A percentile compares a stretch with the other conserved stretches of the same genome.
These are phyloP conservation scores for Ashinkailepas kermadecensis DNA, from an alignment of 2,888 invertebrate genomes.

Conservation along the genomic window DNA sequence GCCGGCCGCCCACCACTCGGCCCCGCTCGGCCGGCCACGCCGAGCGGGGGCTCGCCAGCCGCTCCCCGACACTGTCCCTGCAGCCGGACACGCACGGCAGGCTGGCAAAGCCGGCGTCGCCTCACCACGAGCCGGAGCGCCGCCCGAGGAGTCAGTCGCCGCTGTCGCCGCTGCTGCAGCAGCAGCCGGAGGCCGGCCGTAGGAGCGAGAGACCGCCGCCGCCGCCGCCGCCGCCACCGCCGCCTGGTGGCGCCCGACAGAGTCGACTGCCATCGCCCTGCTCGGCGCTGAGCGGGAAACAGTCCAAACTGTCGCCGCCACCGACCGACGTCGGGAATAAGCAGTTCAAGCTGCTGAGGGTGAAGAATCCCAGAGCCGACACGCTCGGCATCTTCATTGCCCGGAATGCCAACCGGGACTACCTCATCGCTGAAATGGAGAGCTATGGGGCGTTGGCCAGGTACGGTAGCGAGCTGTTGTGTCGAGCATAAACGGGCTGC, in stretches of 20 bases:
- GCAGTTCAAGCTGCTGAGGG: slow-evolving; percentile 47
- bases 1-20: background rate
- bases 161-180: background rate
- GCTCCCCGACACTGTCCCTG: background rate
- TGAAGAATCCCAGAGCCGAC: slow-evolving; percentile 51
- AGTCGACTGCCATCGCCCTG: background rate
- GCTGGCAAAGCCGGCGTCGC: background rate
- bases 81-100: background rate
- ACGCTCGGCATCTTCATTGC: slow-evolving; percentile 31
- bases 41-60: background rate
- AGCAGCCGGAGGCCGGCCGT: background rate
- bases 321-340: slow-evolving; percentile 25
- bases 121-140: too few relatives aligned
- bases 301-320: background rate
- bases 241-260: background rate
- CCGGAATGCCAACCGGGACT: slow-evolving; percentile 37
- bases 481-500: too few relatives aligned
- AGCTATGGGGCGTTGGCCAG: slow-evolving; percentile 55
- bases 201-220: background rate
- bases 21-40: background rate
- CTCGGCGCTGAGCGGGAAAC: background rate
- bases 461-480: slow-evolving; percentile 37
- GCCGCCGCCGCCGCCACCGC: background rate
- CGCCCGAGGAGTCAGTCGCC: background rate
- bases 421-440: slow-evolving; percentile 50